Evolutionary conservation across 2,797 vertebrate species (phyloP).

Genomic region (Stomatorhinus walkeri): DNA sequence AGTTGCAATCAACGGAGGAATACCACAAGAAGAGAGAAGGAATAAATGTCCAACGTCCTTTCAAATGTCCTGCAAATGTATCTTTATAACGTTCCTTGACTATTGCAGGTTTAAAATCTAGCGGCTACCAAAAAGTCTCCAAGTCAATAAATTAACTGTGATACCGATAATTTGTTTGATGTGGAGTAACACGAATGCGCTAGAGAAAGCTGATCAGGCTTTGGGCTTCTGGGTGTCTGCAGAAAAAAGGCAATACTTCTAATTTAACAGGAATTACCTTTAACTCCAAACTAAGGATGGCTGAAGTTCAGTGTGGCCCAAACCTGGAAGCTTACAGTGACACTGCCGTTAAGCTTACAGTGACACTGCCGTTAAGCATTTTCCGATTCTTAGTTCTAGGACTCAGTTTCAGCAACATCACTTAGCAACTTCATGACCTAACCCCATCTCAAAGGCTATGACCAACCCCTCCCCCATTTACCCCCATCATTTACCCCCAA

Average conservation of each 20-base stretch:
- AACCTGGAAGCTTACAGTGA: not conserved
- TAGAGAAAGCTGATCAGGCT: not conserved
- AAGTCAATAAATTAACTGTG: not conserved
- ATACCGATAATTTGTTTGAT: not conserved
- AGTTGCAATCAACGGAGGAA: not conserved
- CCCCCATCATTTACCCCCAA: not conserved
- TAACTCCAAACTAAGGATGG: not conserved
- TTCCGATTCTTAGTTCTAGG: not conserved
- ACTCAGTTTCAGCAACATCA: not conserved
- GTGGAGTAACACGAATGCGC: not conserved
- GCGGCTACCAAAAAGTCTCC: not conserved
- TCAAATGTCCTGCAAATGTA: not conserved
- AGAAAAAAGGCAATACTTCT: not conserved
- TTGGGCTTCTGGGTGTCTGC: not conserved
- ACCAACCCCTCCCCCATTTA: not conserved
- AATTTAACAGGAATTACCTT: not conserved
- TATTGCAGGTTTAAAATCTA: not conserved
- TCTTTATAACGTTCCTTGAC: not conserved
- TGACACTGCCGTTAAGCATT: not conserved
- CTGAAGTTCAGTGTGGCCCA: not conserved
- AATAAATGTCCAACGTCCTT: not conserved
- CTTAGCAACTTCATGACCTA: not conserved
- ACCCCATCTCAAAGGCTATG: not conserved
- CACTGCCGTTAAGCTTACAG: not conserved
- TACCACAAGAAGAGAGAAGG: not conserved